phyloP scores from a whole-genome alignment of 2,888 invertebrate genomes.

The Drymonia ruficornis region DNA sequence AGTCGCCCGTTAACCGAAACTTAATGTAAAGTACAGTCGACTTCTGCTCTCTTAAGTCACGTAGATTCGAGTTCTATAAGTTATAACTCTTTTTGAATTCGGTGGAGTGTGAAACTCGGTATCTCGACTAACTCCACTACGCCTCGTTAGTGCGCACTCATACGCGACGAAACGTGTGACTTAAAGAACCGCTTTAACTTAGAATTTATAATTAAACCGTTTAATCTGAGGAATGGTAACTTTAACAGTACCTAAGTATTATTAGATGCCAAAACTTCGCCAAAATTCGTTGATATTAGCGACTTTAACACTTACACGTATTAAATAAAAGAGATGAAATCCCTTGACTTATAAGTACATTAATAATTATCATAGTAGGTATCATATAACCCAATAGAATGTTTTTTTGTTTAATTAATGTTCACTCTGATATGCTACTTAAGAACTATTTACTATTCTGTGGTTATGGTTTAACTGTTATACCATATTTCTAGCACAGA shows the following conservation, averaged over 20 bases:
- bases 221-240: neutral
- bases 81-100: constrained; percentile 53
- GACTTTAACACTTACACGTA: too few relatives aligned
- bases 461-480: too few relatives aligned
- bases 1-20: constrained; percentile 68
- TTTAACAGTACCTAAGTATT: neutral
- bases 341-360: too few relatives aligned
- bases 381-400: too few relatives aligned
- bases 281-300: too few relatives aligned
- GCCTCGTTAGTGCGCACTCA: constrained; percentile 28
- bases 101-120: constrained; percentile 50
- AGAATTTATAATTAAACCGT: constrained; percentile 8
- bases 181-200: constrained; percentile 10
- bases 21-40: constrained; percentile 68
- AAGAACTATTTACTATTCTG: too few relatives aligned
- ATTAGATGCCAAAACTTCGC: too few relatives aligned
- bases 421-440: too few relatives aligned
- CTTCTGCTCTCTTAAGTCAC: constrained; percentile 67
- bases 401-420: too few relatives aligned
- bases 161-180: constrained; percentile 13
- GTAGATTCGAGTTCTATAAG: constrained; percentile 58
- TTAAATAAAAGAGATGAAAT: too few relatives aligned
- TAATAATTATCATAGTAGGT: too few relatives aligned
- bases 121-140: constrained; percentile 39
- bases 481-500: too few relatives aligned